A percentile compares a stretch with the other conserved stretches of the same genome.
These are phyloP conservation scores for Lamprotornis superbus DNA, from an alignment of 2,113 vertebrate genomes.

Conservation along the genomic window DNA sequence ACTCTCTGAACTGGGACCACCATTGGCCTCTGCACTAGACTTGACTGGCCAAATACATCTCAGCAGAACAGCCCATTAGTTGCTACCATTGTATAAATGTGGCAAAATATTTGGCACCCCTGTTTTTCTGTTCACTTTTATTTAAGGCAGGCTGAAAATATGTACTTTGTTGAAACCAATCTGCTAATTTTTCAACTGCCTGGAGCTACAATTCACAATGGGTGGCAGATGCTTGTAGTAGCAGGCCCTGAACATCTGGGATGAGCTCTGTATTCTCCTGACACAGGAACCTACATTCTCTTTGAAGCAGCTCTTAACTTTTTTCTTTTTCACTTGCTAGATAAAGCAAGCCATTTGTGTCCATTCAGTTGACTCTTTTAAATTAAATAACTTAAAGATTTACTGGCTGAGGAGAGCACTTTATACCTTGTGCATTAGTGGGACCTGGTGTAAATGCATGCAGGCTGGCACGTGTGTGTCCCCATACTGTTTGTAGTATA, in stretches of 20 bases:
- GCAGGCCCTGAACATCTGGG: not conserved
- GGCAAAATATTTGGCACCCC: not conserved
- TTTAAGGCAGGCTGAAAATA: slow-evolving; percentile 38
- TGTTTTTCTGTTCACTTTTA: not conserved
- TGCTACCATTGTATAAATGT: not conserved
- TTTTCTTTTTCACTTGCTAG: not conserved
- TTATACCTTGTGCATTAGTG: not conserved
- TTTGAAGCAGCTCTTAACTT: slow-evolving; percentile 25
- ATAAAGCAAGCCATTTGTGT: not conserved
- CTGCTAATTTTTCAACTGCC: slow-evolving; percentile 30
- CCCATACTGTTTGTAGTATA: not conserved
- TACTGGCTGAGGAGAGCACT: not conserved
- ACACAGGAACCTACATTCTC: not conserved
- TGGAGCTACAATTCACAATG: not conserved
- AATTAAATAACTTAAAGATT: not conserved
- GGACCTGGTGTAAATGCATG: not conserved
- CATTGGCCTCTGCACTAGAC: not conserved
- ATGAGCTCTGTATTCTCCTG: slow-evolving; percentile 1
- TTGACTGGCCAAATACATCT: not conserved
- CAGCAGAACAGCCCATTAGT: not conserved
- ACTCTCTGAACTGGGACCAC: not conserved
- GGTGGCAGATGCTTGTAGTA: slow-evolving; percentile 41
- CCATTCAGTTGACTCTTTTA: not conserved
- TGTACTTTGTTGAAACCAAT: slow-evolving; percentile 29
- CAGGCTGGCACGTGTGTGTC: not conserved